Conservation (phyloP, 2,888 invertebrate species). For the Phrixothrix hirtus region DNA sequence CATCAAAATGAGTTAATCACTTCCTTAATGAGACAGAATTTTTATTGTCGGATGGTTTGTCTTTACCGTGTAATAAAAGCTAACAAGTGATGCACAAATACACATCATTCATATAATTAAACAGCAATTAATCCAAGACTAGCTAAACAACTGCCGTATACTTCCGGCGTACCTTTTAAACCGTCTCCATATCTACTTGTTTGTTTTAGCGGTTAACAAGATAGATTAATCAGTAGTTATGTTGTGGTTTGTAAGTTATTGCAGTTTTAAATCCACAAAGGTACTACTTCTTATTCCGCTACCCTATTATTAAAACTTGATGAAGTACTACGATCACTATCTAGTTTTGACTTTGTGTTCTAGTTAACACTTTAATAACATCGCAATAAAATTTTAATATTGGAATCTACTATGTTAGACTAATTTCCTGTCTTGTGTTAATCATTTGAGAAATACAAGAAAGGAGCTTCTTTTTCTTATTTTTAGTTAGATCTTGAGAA, state of each 20-base stretch:
- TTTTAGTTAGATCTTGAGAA: too few relatives aligned
- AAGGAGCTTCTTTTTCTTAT: too few relatives aligned
- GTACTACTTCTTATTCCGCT: conserved; percentile 5
- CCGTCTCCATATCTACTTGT: conserved; percentile 13
- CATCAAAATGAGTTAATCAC: conserved; percentile 25
- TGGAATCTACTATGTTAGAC: conserved; percentile 4
- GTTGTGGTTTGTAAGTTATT: conserved; percentile 18
- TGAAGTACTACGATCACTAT: conserved; percentile 9
- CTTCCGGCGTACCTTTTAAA: conserved; percentile 32
- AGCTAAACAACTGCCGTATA: conserved; percentile 31
- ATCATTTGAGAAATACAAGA: too few relatives aligned
- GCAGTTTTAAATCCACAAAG: conserved; percentile 11
- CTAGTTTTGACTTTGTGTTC: conserved; percentile 5
- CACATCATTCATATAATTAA: conserved; percentile 36
- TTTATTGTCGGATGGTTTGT: conserved; percentile 23
- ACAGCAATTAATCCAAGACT: conserved; percentile 36
- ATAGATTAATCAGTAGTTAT: conserved; percentile 19
- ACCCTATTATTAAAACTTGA: conserved; percentile 13
- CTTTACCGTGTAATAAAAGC: conserved; percentile 27
- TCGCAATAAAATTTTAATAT: conserved; percentile 6
- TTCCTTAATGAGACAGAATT: conserved; percentile 26
- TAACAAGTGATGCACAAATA: conserved; percentile 32
- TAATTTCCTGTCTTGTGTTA: background rate
- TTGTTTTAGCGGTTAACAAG: conserved; percentile 24
- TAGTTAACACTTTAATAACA: conserved; percentile 13